Conservation (phyloP, 2,888 invertebrate species). For the Chalcosyrphus nemorum region DNA sequence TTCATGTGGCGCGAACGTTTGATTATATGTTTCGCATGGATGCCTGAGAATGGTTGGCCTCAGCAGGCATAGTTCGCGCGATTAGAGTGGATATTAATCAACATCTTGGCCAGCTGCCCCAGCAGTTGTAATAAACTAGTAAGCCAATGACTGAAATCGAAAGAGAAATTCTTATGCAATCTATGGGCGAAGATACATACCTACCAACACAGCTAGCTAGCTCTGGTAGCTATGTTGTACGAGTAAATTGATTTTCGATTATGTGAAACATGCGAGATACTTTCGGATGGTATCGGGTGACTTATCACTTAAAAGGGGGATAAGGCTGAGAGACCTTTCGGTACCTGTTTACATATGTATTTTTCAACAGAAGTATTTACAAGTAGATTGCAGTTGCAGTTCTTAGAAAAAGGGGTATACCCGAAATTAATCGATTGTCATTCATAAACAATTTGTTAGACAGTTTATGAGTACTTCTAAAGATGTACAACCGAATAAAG, state of each 20-base stretch:
- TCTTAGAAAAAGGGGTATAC: neutral
- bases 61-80: constrained; percentile 2
- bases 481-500: too few species aligned
- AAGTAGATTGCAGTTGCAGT: neutral
- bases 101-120: neutral
- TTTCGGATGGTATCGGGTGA: neutral
- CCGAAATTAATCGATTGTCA: neutral
- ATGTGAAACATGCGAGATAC: constrained; percentile 4
- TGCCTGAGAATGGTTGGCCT: neutral
- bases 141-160: constrained; percentile 30
- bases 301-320: neutral
- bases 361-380: neutral
- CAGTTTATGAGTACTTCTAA: too few species aligned
- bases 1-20: constrained; percentile 33
- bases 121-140: constrained; percentile 14
- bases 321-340: too few species aligned
- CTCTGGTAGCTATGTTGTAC: constrained; percentile 16
- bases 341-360: too few species aligned
- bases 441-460: neutral
- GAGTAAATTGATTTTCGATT: constrained; percentile 22
- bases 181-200: neutral
- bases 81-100: constrained; percentile 16
- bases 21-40: constrained; percentile 34
- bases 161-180: constrained; percentile 60
- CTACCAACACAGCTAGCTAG: too few species aligned